Evolutionary conservation across 1,140 invertebrate genomes (phyloP).

Genomic region (Grapholita molesta): DNA sequence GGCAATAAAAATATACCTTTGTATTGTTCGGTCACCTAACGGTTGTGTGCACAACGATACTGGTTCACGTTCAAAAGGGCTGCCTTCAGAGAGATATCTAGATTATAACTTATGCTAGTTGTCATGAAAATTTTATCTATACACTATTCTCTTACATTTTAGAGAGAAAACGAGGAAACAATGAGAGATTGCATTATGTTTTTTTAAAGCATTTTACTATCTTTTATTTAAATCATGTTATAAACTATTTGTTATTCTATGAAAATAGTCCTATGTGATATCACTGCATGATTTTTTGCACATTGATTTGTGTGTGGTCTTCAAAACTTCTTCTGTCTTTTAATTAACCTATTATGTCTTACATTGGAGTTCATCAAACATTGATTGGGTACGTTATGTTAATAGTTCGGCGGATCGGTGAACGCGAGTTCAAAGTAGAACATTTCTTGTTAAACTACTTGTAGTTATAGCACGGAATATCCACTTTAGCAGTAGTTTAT

Average conservation of each 20-base stretch:
- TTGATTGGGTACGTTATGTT: background rate
- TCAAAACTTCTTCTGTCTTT: slow-evolving; percentile 28
- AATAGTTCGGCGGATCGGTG: background rate
- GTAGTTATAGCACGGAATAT: background rate
- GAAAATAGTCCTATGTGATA: slow-evolving; percentile 24
- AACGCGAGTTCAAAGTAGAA: slow-evolving; percentile 4
- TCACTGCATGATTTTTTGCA: slow-evolving; percentile 62
- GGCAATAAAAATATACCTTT: background rate
- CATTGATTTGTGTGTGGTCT: slow-evolving; percentile 65
- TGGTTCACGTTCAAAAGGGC: slow-evolving; percentile 21
- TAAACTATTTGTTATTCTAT: background rate
- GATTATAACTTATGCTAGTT: slow-evolving; percentile 23
- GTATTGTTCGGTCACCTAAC: background rate
- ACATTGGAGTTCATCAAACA: background rate
- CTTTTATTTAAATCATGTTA: background rate
- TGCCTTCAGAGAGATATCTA: slow-evolving; percentile 27
- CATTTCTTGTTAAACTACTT: background rate
- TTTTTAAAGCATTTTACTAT: background rate
- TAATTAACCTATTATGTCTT: background rate
- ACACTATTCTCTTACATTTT: slow-evolving; percentile 1
- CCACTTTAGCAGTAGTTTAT: slow-evolving; percentile 7
- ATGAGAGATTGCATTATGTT: slow-evolving; percentile 14
- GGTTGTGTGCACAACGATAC: slow-evolving; percentile 53
- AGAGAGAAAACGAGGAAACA: background rate
- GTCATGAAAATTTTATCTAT: slow-evolving; percentile 17